phyloP scores from a whole-genome alignment of 2,113 vertebrate genomes.

The Pseudopodoces humilis region DNA sequence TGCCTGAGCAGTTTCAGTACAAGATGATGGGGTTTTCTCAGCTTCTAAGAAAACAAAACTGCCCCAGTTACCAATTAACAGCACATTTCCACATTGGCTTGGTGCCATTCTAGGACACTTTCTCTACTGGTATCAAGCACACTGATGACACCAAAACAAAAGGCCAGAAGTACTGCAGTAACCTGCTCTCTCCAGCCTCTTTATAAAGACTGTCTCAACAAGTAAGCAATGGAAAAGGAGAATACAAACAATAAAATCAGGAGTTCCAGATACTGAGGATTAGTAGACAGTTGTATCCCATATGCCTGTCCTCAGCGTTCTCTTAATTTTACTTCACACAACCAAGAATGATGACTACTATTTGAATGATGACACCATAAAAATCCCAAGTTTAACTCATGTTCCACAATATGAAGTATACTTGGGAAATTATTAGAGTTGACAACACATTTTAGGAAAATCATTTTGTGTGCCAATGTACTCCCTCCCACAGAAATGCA shows the following conservation, averaged over 20 bases:
- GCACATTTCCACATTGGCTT: background rate
- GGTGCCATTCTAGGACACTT: background rate
- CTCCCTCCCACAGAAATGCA: background rate
- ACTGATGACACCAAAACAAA: background rate
- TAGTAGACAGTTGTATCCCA: background rate
- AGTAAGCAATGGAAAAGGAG: background rate
- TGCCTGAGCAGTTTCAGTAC: background rate
- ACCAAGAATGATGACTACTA: background rate
- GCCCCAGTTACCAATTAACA: background rate
- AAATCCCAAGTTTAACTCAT: background rate
- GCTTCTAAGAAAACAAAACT: background rate
- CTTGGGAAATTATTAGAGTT: background rate
- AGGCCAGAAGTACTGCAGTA: background rate
- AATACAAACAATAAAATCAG: background rate
- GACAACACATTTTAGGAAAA: background rate
- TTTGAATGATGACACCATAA: background rate
- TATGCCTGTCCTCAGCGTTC: background rate
- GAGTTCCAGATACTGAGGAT: background rate
- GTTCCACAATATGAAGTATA: background rate
- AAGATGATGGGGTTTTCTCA: background rate
- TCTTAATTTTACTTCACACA: background rate
- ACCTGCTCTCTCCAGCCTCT: background rate
- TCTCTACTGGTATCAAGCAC: background rate
- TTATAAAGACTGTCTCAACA: background rate
- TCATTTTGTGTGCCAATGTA: background rate